phyloP scores from a whole-genome alignment of 2,888 invertebrate species.

The Dicranocentrus wangi region DNA sequence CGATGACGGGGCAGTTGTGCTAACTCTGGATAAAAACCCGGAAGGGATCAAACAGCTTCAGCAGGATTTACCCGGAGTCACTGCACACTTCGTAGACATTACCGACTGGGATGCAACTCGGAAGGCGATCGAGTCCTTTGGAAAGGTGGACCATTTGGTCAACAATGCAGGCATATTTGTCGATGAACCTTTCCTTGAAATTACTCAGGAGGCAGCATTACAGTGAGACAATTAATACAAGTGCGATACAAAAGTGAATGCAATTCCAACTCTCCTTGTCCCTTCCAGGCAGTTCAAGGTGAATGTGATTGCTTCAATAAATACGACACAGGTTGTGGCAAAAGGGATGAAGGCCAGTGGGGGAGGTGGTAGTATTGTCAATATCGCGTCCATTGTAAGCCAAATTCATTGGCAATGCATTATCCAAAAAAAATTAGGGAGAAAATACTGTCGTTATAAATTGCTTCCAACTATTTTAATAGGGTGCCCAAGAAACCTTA shows the following conservation, averaged over 20 bases:
- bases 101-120: conserved; percentile 28
- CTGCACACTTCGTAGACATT: conserved; percentile 11
- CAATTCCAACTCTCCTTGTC: background rate
- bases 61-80: conserved; percentile 29
- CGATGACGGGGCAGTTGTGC: conserved; percentile 24
- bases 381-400: conserved; percentile 30
- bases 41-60: background rate
- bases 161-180: conserved; percentile 17
- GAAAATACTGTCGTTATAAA: background rate
- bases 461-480: background rate
- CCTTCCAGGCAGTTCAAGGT: conserved; percentile 6
- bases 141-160: conserved; percentile 15
- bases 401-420: background rate
- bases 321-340: conserved; percentile 14
- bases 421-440: background rate
- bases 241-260: background rate
- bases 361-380: conserved; percentile 53
- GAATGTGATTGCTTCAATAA: background rate
- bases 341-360: background rate
- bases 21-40: conserved; percentile 15
- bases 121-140: conserved; percentile 18
- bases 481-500: background rate
- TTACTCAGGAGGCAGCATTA: conserved; percentile 1
- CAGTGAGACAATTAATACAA: background rate
- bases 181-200: background rate